Conservation (phyloP, 2,888 invertebrate genomes). For the Leuctra nigra region DNA sequence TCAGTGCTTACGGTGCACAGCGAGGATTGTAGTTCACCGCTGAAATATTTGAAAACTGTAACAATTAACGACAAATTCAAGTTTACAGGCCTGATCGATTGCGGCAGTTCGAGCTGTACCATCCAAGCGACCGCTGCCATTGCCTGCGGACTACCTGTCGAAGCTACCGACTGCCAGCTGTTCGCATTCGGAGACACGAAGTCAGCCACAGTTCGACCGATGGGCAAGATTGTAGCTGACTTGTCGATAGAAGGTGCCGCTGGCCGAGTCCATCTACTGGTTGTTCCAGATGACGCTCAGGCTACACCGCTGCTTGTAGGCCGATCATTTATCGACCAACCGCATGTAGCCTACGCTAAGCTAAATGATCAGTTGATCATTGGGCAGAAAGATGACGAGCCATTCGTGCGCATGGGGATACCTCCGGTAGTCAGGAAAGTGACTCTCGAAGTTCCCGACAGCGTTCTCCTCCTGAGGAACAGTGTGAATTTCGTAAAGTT, state of each 20-base stretch:
- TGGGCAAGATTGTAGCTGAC: background rate
- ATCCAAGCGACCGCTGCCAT: background rate
- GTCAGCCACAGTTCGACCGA: background rate
- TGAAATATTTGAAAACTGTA: too few species aligned
- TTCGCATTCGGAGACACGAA: background rate
- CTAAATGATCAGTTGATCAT: conserved; percentile 7
- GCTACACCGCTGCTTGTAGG: conserved; percentile 21
- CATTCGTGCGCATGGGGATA: too few species aligned
- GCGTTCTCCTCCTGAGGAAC: too few species aligned
- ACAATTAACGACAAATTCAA: too few species aligned
- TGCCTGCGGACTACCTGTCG: background rate
- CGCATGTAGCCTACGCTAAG: conserved; percentile 20
- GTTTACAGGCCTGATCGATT: too few species aligned
- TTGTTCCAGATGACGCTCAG: conserved; percentile 24
- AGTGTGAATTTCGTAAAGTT: too few species aligned
- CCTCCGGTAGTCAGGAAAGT: too few species aligned
- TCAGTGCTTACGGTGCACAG: too few species aligned
- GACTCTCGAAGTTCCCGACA: too few species aligned
- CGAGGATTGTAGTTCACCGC: too few species aligned
- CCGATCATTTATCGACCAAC: conserved; percentile 23
- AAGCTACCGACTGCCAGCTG: background rate
- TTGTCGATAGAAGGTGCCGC: background rate
- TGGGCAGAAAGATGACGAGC: too few species aligned
- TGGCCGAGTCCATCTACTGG: conserved; percentile 9
- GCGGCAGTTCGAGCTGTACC: background rate